Conservation (phyloP, 2,797 vertebrate species). For the Chelon auratus region DNA sequence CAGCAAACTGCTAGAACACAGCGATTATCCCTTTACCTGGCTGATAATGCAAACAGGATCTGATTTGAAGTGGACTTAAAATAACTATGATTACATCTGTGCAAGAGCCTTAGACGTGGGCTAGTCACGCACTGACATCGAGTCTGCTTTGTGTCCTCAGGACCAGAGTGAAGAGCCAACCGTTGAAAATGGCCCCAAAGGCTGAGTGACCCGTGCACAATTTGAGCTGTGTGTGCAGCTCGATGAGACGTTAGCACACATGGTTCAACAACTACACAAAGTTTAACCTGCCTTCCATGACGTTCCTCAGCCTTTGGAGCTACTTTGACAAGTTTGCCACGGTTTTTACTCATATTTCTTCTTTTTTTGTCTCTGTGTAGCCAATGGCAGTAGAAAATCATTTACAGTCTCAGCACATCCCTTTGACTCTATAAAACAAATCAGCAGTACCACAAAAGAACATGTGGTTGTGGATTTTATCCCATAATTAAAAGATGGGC, state of each 20-base stretch:
- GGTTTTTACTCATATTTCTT: constrained; percentile 17
- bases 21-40: constrained; percentile 46
- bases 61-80: constrained; percentile 10
- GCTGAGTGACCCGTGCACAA: constrained; percentile 20
- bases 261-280: background rate
- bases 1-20: constrained; percentile 73
- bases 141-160: constrained; percentile 10
- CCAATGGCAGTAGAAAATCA: constrained; percentile 32
- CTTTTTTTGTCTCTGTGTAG: constrained; percentile 9
- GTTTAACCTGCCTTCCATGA: constrained; percentile 26
- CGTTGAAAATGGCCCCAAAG: constrained; percentile 22
- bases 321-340: constrained; percentile 10
- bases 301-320: constrained; percentile 30
- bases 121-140: background rate
- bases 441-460: constrained; percentile 48
- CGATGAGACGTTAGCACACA: background rate
- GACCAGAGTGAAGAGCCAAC: constrained; percentile 3
- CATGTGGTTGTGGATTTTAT: constrained; percentile 37
- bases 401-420: constrained; percentile 54
- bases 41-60: constrained; percentile 28
- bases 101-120: background rate
- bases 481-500: constrained; percentile 44
- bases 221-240: background rate
- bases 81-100: background rate
- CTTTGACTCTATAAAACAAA: constrained; percentile 39